These are phyloP conservation scores for Liolophura sinensis DNA, from an alignment of 1,140 invertebrate genomes.

Conservation along the genomic window DNA sequence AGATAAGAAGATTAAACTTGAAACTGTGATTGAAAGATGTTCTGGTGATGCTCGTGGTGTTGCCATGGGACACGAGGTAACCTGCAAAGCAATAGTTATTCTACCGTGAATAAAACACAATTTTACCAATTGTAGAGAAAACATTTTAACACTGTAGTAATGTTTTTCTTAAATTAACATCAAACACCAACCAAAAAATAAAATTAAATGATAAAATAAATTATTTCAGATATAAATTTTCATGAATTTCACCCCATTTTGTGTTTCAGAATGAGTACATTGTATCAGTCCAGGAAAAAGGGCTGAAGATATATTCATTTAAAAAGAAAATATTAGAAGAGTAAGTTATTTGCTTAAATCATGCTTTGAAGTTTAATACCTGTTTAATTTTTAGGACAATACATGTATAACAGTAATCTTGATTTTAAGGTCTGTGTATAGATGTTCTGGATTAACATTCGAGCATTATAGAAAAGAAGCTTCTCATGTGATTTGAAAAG, in stretches of 20 bases:
- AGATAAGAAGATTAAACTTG: not conserved
- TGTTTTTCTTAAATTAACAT: no score
- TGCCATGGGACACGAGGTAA: not conserved
- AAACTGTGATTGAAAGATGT: not conserved
- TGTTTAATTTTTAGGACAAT: not conserved
- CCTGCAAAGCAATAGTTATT: not conserved
- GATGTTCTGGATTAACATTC: no score
- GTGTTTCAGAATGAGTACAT: conserved; percentile 16
- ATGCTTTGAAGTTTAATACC: conserved; percentile 8
- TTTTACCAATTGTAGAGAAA: no score
- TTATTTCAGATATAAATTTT: not conserved
- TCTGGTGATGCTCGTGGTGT: not conserved
- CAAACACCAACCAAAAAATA: not conserved
- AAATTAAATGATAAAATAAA: not conserved
- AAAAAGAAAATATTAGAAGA: conserved; percentile 8
- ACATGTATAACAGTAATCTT: not conserved
- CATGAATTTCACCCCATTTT: not conserved
- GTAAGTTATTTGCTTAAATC: conserved; percentile 11
- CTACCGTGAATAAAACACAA: not conserved
- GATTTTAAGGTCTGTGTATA: no score
- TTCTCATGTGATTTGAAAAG: no score
- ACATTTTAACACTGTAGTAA: no score
- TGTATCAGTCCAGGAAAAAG: conserved; percentile 9
- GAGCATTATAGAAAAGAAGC: no score
- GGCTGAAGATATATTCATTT: conserved; percentile 18